A percentile compares a stretch with the other conserved stretches of the same genome.
These are phyloP conservation scores for Callocephalon fimbriatum DNA, from an alignment of 2,113 vertebrate genomes.

Conservation along the genomic window DNA sequence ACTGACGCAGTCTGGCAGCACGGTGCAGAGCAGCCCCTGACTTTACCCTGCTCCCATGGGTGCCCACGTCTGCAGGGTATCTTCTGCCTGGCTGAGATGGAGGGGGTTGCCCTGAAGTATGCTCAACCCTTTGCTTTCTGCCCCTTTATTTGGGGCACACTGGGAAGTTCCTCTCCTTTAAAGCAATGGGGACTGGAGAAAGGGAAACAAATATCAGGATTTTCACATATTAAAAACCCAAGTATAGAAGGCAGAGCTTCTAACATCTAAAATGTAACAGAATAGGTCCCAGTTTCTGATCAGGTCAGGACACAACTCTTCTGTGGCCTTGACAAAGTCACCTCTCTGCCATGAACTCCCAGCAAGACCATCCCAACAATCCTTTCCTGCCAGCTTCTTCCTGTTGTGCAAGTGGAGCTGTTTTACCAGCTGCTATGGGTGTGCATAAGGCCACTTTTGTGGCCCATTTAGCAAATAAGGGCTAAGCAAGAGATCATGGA, in stretches of 20 bases:
- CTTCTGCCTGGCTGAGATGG: neutral
- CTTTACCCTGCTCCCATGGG: rapidly evolving
- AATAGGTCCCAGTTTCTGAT: neutral
- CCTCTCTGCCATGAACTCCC: neutral
- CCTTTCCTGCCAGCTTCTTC: neutral
- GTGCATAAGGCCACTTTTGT: conserved; percentile 22
- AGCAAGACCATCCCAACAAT: neutral
- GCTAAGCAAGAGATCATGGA: neutral
- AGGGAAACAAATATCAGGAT: neutral
- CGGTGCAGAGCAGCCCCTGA: rapidly evolving
- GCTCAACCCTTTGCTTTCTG: neutral
- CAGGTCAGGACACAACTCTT: neutral
- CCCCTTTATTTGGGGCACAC: rapidly evolving
- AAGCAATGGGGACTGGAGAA: neutral
- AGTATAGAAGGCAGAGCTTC: neutral
- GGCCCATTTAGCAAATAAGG: neutral
- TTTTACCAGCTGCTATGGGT: conserved; percentile 27
- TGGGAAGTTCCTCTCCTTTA: neutral
- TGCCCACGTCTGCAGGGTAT: rapidly evolving
- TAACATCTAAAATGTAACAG: neutral
- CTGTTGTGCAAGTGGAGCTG: neutral
- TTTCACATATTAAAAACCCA: neutral
- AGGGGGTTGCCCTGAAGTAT: neutral
- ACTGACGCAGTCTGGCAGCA: rapidly evolving
- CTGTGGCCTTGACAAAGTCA: neutral